Base-by-base conservation (phyloP, 2,797 vertebrate genomes). In the Spatula versicolor region DNA sequence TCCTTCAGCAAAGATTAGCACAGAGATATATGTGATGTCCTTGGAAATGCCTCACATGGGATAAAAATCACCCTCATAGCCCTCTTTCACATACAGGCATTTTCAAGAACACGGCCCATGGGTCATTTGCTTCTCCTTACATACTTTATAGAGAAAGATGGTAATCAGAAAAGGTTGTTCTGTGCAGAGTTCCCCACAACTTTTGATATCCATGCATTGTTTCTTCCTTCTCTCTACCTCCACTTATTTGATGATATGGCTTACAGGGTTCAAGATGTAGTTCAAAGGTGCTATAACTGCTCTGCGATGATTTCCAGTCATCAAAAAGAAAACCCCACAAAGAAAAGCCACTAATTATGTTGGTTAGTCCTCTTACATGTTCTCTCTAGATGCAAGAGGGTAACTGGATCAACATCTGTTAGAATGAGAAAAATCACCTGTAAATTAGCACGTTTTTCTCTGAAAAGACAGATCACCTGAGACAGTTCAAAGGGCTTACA, bases 21-120 rank as follows among this genome's bases (percentile, higher is more conserved):
- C 3, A 4, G 4, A 35, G 71, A 37, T 63, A 45, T 37, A 7
- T 15, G 21, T 1, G 0, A 35, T 23, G 31, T 1, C 0, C 45
- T 28, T 22, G 54, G 52, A 50, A 45, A 9, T 31, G 30, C 30
- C 66, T 67, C 21, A 13, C 3, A 1, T 18, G 43, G 56, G 43
- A 82, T 43, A 48, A 84, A 86, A 91, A 60, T 5, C 37, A 43
- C 58, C 33, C 37, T 58, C 43, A 68, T 56, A 60, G 59, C 14
- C n/a, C 43, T 55, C 39, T 63, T 20, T 45, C 31, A 45, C 21
- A 67, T 26, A 84, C 35, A 48, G 22, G 13, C 15, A 11, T 25
- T 54, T 85, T 41, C 58, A 75, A 59, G 54, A 63, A 67, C 5
- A 39, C 17, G 33, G 69, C 11, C 28, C 19, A 8, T 25, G 21